Conservation (phyloP, 1,140 invertebrate genomes). For the Laupala kohalensis region DNA sequence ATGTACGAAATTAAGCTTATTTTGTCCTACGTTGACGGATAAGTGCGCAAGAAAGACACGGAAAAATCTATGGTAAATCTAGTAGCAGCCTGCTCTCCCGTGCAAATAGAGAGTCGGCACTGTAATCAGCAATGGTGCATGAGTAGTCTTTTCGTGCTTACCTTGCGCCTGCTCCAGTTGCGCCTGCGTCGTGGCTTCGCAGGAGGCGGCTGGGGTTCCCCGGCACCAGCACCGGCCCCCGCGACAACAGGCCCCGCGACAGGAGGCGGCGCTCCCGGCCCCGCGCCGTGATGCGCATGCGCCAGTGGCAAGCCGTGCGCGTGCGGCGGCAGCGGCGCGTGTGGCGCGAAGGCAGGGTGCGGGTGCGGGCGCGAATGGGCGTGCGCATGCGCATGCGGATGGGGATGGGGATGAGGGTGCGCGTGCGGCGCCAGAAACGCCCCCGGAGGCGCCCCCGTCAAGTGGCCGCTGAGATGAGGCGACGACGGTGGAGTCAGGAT, state of each 20-base stretch:
- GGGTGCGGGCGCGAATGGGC: slow-evolving; percentile 6
- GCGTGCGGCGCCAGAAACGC: not conserved
- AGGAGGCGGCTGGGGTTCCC: slow-evolving; percentile 10
- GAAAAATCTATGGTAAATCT: too few species aligned
- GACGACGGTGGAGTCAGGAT: slow-evolving; percentile 36
- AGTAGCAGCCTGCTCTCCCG: too few species aligned
- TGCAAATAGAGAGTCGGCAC: too few species aligned
- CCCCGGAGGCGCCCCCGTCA: not conserved
- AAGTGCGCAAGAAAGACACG: too few species aligned
- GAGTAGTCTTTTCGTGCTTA: slow-evolving; percentile 43
- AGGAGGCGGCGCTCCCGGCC: slow-evolving; percentile 2
- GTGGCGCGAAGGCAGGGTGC: not conserved
- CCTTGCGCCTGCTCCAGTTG: slow-evolving; percentile 36
- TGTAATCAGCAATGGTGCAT: too few species aligned
- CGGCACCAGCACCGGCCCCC: slow-evolving; percentile 16
- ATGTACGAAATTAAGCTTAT: too few species aligned
- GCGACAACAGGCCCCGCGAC: not conserved
- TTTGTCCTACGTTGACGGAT: too few species aligned
- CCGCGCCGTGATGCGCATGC: not conserved
- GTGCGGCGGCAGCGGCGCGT: slow-evolving; percentile 17
- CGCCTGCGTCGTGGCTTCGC: slow-evolving; percentile 28
- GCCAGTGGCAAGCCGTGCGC: not conserved
- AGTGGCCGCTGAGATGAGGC: slow-evolving; percentile 25
- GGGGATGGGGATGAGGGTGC: slow-evolving; percentile 1
- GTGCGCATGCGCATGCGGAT: not conserved